Conservation (phyloP, 2,797 vertebrate genomes). For the Alosa sapidissima region DNA sequence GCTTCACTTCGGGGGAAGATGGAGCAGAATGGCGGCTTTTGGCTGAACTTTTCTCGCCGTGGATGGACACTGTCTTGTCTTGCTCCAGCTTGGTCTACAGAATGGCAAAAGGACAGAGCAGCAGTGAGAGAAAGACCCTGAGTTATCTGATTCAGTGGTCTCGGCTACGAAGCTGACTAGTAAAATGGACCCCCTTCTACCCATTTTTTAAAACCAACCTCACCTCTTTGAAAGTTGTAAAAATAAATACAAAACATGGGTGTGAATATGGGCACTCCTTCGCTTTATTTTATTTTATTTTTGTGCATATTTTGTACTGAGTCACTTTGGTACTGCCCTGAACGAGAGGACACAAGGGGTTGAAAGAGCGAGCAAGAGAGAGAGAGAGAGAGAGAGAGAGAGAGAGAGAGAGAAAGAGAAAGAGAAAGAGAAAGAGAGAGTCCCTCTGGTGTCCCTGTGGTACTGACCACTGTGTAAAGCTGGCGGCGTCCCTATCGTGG, state of each 20-base stretch:
- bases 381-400: slow-evolving; percentile 20
- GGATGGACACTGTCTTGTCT: slow-evolving; percentile 38
- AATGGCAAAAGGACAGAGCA: slow-evolving; percentile 53
- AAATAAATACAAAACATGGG: slow-evolving; percentile 28
- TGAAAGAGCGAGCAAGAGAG: slow-evolving; percentile 44
- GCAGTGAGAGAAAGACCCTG: slow-evolving; percentile 15
- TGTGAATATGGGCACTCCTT: slow-evolving; percentile 62
- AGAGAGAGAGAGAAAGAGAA: slow-evolving; percentile 29
- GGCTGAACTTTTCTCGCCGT: slow-evolving; percentile 30
- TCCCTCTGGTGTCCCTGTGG: slow-evolving; percentile 61
- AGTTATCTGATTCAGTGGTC: slow-evolving; percentile 8
- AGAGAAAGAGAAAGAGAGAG: slow-evolving; percentile 17
- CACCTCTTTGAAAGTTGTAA: slow-evolving; percentile 23
- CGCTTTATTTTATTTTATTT: slow-evolving; percentile 61
- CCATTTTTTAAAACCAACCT: slow-evolving; percentile 28
- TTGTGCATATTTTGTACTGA: slow-evolving; percentile 77
- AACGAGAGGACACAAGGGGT: slow-evolving; percentile 44
- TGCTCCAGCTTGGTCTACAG: slow-evolving; percentile 30
- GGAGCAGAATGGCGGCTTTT: slow-evolving; percentile 22
- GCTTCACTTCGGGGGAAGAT: background rate
- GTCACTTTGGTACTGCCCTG: slow-evolving; percentile 81
- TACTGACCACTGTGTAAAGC: slow-evolving; percentile 39
- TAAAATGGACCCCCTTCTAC: slow-evolving; percentile 36
- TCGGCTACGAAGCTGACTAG: slow-evolving; percentile 28
- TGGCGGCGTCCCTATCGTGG: slow-evolving; percentile 46